These are phyloP conservation scores for Arrhamphus sclerolepis DNA, from an alignment of 2,797 vertebrate species.

Conservation along the genomic window DNA sequence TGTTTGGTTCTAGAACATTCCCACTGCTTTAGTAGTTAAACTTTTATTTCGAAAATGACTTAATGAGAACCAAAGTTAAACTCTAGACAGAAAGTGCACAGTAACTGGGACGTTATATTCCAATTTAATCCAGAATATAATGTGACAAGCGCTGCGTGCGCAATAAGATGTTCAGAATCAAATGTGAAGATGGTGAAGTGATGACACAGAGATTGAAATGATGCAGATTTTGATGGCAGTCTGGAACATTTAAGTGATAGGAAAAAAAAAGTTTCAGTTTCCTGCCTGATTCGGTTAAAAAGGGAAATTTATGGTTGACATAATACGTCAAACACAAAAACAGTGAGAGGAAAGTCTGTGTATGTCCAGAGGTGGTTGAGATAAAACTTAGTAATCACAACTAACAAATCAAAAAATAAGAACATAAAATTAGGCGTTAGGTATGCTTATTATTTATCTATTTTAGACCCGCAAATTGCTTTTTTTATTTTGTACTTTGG, in stretches of 20 bases:
- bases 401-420: background rate
- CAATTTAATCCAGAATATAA: background rate
- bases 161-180: too few species aligned
- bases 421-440: background rate
- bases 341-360: background rate
- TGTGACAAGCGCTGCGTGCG: background rate
- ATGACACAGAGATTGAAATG: constrained; percentile 16
- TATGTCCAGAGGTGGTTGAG: background rate
- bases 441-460: background rate
- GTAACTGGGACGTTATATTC: too few species aligned
- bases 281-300: constrained; percentile 28
- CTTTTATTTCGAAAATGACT: background rate
- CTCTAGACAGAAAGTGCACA: too few species aligned
- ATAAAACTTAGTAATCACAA: background rate
- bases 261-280: constrained; percentile 5
- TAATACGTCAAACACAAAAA: background rate
- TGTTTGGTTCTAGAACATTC: constrained; percentile 64
- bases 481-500: background rate
- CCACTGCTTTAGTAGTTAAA: constrained; percentile 40
- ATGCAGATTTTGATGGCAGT: background rate
- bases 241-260: constrained; percentile 18
- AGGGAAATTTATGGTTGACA: constrained; percentile 8
- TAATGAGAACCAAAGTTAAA: too few species aligned
- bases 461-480: background rate
- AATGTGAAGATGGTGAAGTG: background rate